These are phyloP conservation scores for Lasioglossum calceatum DNA, from an alignment of 2,888 invertebrate genomes.

Conservation along the genomic window DNA sequence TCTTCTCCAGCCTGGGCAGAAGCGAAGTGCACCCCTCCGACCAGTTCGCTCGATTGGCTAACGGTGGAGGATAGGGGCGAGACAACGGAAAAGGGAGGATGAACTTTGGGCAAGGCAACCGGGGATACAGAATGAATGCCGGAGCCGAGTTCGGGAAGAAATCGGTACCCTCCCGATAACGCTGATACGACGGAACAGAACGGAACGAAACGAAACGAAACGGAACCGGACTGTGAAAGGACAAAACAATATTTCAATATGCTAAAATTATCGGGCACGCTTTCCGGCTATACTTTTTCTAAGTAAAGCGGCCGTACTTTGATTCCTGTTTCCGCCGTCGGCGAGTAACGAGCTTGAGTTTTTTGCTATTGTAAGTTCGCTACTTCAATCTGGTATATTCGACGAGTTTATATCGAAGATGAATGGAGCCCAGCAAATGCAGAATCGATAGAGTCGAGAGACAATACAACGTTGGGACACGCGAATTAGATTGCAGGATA, in stretches of 20 bases:
- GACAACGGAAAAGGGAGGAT: neutral
- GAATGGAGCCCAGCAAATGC: neutral
- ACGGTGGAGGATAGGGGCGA: slow-evolving; percentile 9
- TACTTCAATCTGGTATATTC: neutral
- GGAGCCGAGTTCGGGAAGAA: slow-evolving; percentile 29
- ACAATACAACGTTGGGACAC: neutral
- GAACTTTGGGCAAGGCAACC: slow-evolving; percentile 19
- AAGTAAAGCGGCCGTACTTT: slow-evolving; percentile 28
- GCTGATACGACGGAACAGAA: slow-evolving; percentile 46
- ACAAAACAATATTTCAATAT: slow-evolving; percentile 66
- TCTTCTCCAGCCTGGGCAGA: slow-evolving; percentile 25
- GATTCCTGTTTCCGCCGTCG: slow-evolving; percentile 13
- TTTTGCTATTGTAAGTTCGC: slow-evolving; percentile 10
- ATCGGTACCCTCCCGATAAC: slow-evolving; percentile 52
- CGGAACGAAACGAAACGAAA: slow-evolving; percentile 25
- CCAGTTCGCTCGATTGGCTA: slow-evolving; percentile 29
- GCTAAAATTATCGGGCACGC: slow-evolving; percentile 61
- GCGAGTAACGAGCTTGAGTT: slow-evolving; percentile 25
- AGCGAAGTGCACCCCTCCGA: slow-evolving; percentile 2
- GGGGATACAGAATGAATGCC: slow-evolving; percentile 60
- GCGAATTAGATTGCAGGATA: neutral
- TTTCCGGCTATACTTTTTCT: slow-evolving; percentile 14
- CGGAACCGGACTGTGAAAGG: slow-evolving; percentile 7
- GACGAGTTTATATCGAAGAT: neutral
- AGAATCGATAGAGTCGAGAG: neutral